Conservation (phyloP, 2,888 invertebrate genomes). For the Chydorus sphaericus region DNA sequence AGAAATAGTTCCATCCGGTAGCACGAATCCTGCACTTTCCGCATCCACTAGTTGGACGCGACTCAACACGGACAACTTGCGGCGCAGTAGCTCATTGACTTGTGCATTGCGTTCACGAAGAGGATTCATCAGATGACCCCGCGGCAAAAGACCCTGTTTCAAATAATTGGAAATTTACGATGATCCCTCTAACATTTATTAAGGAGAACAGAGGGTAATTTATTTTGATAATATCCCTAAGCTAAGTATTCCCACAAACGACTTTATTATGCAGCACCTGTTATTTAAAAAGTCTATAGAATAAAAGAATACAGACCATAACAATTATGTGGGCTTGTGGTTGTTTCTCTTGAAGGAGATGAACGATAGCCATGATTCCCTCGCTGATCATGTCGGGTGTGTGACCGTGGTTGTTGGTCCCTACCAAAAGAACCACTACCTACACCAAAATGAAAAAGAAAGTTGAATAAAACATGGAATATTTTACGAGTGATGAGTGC, state of each 20-base stretch:
- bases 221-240: too few species aligned
- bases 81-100: slow-evolving; percentile 58
- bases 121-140: slow-evolving; percentile 70
- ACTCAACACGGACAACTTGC: slow-evolving; percentile 37
- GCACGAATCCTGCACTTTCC: slow-evolving; percentile 56
- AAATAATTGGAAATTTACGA: slow-evolving; percentile 16
- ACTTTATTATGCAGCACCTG: neutral
- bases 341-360: slow-evolving; percentile 56
- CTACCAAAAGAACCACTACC: slow-evolving; percentile 73
- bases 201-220: too few species aligned
- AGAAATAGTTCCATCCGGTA: slow-evolving; percentile 63
- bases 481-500: too few species aligned
- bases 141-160: slow-evolving; percentile 67
- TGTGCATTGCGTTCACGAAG: slow-evolving; percentile 58
- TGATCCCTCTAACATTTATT: neutral
- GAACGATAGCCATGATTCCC: slow-evolving; percentile 63
- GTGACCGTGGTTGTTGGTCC: slow-evolving; percentile 73
- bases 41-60: slow-evolving; percentile 63
- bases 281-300: neutral
- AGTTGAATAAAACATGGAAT: slow-evolving; percentile 3
- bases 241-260: too few species aligned
- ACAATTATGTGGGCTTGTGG: slow-evolving; percentile 67
- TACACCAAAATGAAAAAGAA: slow-evolving; percentile 30
- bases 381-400: slow-evolving; percentile 64
- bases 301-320: slow-evolving; percentile 50